Evolutionary conservation across 2,113 vertebrate species (phyloP).

Genomic region (Stigmatopora argus): DNA sequence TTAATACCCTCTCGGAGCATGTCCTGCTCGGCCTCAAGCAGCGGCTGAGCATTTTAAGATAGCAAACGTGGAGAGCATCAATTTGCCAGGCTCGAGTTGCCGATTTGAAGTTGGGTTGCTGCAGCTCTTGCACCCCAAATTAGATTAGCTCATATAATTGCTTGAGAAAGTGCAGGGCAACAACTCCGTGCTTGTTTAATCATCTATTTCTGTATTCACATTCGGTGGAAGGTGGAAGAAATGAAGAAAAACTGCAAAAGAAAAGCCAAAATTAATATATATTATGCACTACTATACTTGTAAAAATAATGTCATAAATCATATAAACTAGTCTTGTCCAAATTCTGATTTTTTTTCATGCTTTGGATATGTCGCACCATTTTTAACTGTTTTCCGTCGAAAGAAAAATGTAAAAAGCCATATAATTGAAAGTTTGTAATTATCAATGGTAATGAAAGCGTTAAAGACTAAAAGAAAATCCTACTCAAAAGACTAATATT

Average conservation of each 20-base stretch:
- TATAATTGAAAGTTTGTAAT: too few species aligned
- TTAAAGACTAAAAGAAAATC: too few species aligned
- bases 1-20: slow-evolving; percentile 49
- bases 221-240: not conserved
- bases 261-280: not conserved
- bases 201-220: not conserved
- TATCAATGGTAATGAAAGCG: too few species aligned
- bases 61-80: slow-evolving; percentile 38
- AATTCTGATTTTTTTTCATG: not conserved
- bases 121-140: not conserved
- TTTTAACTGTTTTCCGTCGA: too few species aligned
- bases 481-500: too few species aligned
- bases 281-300: not conserved
- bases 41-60: slow-evolving; percentile 46
- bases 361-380: not conserved
- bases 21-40: slow-evolving; percentile 39
- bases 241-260: not conserved
- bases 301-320: not conserved
- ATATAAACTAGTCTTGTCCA: too few species aligned
- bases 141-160: not conserved
- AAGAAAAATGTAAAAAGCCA: too few species aligned
- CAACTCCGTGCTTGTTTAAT: not conserved
- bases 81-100: slow-evolving; percentile 30
- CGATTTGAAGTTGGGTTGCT: slow-evolving; percentile 7
- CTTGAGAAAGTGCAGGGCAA: not conserved